Evolutionary conservation across 2,113 vertebrate genomes (phyloP).

Genomic region (Triplophysa siluroides): DNA sequence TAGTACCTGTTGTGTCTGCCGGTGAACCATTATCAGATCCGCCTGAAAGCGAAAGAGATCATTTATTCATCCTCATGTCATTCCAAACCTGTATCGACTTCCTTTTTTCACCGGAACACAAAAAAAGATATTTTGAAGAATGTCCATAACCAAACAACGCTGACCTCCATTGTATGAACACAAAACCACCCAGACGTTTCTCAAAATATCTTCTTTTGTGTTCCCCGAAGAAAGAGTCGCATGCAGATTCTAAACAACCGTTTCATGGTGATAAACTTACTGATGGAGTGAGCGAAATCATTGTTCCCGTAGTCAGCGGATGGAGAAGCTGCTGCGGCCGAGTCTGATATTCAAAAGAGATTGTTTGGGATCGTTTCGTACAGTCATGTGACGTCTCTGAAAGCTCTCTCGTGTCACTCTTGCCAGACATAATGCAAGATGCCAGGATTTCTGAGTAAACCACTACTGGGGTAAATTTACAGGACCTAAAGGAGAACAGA

Average conservation of each 20-base stretch:
- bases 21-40: conserved; percentile 37
- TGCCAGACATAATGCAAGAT: conserved; percentile 22
- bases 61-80: background rate
- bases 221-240: too few relatives aligned
- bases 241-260: too few relatives aligned
- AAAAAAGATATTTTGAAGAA: too few relatives aligned
- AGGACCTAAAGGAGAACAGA: conserved; percentile 22
- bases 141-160: too few relatives aligned
- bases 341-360: background rate
- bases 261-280: background rate
- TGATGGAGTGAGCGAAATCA: conserved; percentile 6
- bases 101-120: too few relatives aligned
- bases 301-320: conserved; percentile 20
- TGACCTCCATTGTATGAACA: too few relatives aligned
- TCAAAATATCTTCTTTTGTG: too few relatives aligned
- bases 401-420: background rate
- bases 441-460: conserved; percentile 17
- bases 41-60: conserved; percentile 37
- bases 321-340: conserved; percentile 4
- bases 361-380: background rate
- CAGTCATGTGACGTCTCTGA: too few relatives aligned
- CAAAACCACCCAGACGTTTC: too few relatives aligned
- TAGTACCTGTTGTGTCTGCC: conserved; percentile 46
- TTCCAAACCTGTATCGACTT: too few relatives aligned
- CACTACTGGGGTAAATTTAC: conserved; percentile 42